Base-by-base conservation (phyloP, 2,888 invertebrate genomes). In the Xylophagus ater region DNA sequence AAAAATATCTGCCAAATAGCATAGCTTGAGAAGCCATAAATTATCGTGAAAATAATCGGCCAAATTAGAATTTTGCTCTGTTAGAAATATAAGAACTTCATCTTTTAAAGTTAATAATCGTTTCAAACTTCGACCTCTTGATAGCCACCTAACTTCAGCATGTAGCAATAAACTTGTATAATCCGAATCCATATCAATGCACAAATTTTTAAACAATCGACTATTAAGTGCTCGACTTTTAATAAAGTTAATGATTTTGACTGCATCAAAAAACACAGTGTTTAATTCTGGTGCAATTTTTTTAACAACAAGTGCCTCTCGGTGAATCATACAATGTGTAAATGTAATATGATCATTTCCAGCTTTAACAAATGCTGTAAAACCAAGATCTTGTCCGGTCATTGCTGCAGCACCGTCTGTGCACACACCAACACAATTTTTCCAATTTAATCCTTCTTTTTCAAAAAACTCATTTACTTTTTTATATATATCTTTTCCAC, bases 331-430 rank as follows among this genome's bases (percentile, higher is more conserved):
- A 14, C 26, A 26, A 26, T 26, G 26, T 5, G 26, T n/a, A n/a
- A n/a, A n/a, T n/a, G n/a, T n/a, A 33, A 25, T 33, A 25, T 39
- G 21, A 20, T 38, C 21, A 2, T 21, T 15, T 31, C 12, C 13
- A 14, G 17, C 24, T 14, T 33, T 14, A 12, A 32, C 31, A 12
- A 14, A n/a, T 38, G 18, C 21, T 19, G 20, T 18, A 17, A 38
- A 38, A 31, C 20, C 31, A 21, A 23, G 32, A 23, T 20, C 21
- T 30, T 4, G 31, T 21, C 21, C 20, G 23, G 30, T 30, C 30
- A 31, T 38, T 15, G 21, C 38, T 38, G 31, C 23, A 8, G 30
- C 37, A 37, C 37, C 30, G 23, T 37, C 37, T 15, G 24, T 21
- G n/a, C n/a, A 13, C n/a, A n/a, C n/a, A n/a, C n/a, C n/a, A n/a